Percentiles rank a stretch among this genome's conserved stretches.
Conservation (phyloP, 2,797 vertebrate species). For the Acanthurus tractus region DNA sequence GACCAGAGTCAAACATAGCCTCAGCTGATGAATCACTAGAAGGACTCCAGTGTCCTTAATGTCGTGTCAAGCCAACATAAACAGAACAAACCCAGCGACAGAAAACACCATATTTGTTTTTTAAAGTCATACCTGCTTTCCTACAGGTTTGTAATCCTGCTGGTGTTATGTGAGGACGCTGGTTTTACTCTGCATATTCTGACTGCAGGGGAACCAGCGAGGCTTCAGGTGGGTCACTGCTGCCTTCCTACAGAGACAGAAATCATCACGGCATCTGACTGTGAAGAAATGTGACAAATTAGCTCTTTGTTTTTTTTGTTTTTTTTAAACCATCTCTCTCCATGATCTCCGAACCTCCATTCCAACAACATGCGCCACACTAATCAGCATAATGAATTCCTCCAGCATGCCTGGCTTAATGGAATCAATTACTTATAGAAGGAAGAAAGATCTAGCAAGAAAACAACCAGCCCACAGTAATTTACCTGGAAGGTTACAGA, state of each 20-base stretch:
- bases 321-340: conserved; percentile 9
- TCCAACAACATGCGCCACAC: conserved; percentile 34
- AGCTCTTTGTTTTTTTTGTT: conserved; percentile 19
- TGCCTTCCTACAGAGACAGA: conserved; percentile 26
- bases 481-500: conserved; percentile 25
- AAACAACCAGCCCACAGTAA: conserved; percentile 36
- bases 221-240: conserved; percentile 20
- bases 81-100: neutral
- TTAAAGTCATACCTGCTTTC: conserved; percentile 1
- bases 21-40: neutral
- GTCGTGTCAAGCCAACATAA: neutral
- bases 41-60: conserved; percentile 17
- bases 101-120: neutral
- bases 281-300: conserved; percentile 60
- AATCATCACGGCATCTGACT: conserved; percentile 44
- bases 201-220: neutral
- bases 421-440: conserved; percentile 65
- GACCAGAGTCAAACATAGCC: conserved; percentile 5
- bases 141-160: conserved; percentile 5
- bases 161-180: neutral
- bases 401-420: conserved; percentile 56
- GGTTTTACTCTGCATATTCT: neutral
- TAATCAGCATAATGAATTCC: conserved; percentile 75
- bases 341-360: conserved; percentile 33
- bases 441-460: conserved; percentile 17